Evolutionary conservation across 2,797 vertebrate genomes (phyloP), one percentile per base, ranked within the genome.

Genomic region (Acridotheres tristis): DNA sequence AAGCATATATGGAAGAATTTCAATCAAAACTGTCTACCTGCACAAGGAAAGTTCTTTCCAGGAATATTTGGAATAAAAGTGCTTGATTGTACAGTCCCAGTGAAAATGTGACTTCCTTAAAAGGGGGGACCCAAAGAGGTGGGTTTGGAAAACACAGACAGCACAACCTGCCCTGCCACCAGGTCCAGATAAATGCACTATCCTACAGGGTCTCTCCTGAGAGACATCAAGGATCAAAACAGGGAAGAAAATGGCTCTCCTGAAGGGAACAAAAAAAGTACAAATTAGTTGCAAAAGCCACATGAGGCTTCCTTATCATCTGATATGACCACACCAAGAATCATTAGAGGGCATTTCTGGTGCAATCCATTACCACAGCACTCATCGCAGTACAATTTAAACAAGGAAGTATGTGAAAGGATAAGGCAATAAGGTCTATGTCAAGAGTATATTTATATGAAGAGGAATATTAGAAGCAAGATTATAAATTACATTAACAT

Each of bases 361-460:
- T 29, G 48, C 19, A 27, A 93, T 89, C 89, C 89, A 76, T 82
- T 82, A 88, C 69, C 85, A 34, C 75, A 20, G 82, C 15, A 30
- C 42, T 71, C 71, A 74, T 18, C 0, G 1, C 69, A 79, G 78
- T 7, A 25, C 66, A 73, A 73, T 27, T 85, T 57, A 72, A 92
- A 92, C 87, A 83, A 69, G 65, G 59, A 66, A 63, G 29, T 19
- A 75, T 4, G 67, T 22, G 53, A 79, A 87, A 94, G 54, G n/a
- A 50, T 90, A 91, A 36, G 50, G 66, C 68, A 57, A 2, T 18
- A 63, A 5, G 32, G 30, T 59, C 78, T n/a, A 10, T 19, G 53
- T 73, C 78, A 85, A 83, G 72, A 77, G 88, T 25, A 69, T 32
- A 40, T 80, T 85, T 74, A 63, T 50, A 85, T n/a, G 53, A 75